Conservation (phyloP, 2,888 invertebrate genomes). For the Acanthosepion pharaonis region DNA sequence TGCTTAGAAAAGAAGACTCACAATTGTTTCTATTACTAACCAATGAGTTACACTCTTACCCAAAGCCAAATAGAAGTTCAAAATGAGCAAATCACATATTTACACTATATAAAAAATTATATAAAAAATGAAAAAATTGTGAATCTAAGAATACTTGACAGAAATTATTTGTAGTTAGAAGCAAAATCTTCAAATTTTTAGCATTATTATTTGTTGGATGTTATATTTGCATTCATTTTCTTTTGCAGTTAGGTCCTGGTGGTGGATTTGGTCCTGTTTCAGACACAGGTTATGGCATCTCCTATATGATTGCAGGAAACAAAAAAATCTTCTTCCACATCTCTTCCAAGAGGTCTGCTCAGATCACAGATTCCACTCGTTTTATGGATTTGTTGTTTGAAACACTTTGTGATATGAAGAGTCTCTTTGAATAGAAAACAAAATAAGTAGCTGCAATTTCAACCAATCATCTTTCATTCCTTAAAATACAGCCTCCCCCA, state of each 20-base stretch:
- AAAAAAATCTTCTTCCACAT: conserved; percentile 76
- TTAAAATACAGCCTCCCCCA: not conserved
- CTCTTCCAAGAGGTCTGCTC: conserved; percentile 74
- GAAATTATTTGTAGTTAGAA: too few species aligned
- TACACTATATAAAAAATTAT: too few species aligned
- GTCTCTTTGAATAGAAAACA: conserved; percentile 65
- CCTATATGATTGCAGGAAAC: conserved; percentile 77
- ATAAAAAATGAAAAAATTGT: too few species aligned
- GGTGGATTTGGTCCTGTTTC: conserved; percentile 77
- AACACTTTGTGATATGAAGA: conserved; percentile 73
- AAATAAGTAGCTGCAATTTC: not conserved
- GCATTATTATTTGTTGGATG: not conserved
- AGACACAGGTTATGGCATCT: conserved; percentile 76
- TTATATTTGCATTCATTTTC: not conserved
- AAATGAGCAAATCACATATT: too few species aligned
- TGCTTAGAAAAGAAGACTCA: too few species aligned
- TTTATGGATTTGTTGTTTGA: conserved; percentile 74
- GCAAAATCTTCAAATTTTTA: too few species aligned
- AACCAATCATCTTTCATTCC: not conserved
- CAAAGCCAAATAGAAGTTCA: too few species aligned
- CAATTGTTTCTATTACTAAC: too few species aligned
- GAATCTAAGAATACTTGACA: too few species aligned
- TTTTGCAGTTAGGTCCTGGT: conserved; percentile 75
- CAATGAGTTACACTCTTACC: too few species aligned
- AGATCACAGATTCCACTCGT: conserved; percentile 72